These are phyloP conservation scores for Pristionchus fissidentatus DNA, from an alignment of 2,888 invertebrate species.

Conservation along the genomic window DNA sequence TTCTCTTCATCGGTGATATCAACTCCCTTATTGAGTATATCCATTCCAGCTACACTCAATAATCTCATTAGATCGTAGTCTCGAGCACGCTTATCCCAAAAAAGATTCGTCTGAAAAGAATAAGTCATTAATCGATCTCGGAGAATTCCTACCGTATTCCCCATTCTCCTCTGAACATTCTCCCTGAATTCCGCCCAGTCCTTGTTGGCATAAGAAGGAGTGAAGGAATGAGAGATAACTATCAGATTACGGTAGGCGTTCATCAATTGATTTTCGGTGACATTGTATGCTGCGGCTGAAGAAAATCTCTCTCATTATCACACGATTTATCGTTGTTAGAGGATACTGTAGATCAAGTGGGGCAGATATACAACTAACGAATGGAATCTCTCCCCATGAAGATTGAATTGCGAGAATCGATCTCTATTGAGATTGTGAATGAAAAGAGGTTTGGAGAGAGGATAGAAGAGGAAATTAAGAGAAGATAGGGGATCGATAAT, in stretches of 20 bases:
- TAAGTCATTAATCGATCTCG: neutral
- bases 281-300: slow-evolving; percentile 55
- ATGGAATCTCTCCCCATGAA: slow-evolving; percentile 36
- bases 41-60: slow-evolving; percentile 45
- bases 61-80: slow-evolving; percentile 35
- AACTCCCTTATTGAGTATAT: slow-evolving; percentile 36
- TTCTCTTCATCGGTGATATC: slow-evolving; percentile 34
- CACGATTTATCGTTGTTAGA: too few species aligned
- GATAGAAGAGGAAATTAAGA: neutral
- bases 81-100: slow-evolving; percentile 34
- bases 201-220: slow-evolving; percentile 47
- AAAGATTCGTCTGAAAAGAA: slow-evolving; percentile 18
- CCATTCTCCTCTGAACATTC: slow-evolving; percentile 5
- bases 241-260: slow-evolving; percentile 57
- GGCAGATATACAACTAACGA: slow-evolving; percentile 2
- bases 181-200: neutral
- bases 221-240: slow-evolving; percentile 56
- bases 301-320: too few species aligned
- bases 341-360: neutral
- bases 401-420: neutral
- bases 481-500: too few species aligned
- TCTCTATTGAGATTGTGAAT: slow-evolving; percentile 53
- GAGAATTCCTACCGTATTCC: neutral
- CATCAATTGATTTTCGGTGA: slow-evolving; percentile 54
- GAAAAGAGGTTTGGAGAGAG: neutral